Base-by-base conservation (phyloP, 2,113 vertebrate genomes). In the Passer montanus region DNA sequence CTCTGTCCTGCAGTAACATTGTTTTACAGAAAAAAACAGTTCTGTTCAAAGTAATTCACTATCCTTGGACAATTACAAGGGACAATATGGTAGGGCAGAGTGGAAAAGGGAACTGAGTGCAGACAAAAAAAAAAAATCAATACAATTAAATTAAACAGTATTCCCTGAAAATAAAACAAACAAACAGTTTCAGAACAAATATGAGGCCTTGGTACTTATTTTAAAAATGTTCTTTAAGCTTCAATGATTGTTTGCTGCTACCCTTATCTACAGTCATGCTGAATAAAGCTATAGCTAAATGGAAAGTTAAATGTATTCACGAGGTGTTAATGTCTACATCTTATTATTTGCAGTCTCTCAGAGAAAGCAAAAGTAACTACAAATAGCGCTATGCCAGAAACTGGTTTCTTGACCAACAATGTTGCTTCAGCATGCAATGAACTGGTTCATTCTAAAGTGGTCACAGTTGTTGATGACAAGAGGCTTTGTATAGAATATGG, bases 251-350 rank as follows among this genome's bases (percentile, higher is more conserved):
- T 98, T 98, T 98, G 98, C 97, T 98, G 98, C 98, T 98, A 98
- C 97, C 95, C 98, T 98, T 98, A 98, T 98, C 98, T 98, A 98
- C 98, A 98, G 98, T 98, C 99, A 99, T 99, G 98, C 98, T 98
- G 97, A 98, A 97, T 98, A 98, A 98, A 98, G 98, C 98, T 98
- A 98, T 97, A 98, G 97, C 97, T 98, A 98, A 98, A 98, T 98
- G 98, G 97, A 98, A 98, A 98, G 98, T 98, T 98, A 98, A 97
- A 97, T 98, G 98, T 98, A 98, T 97, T 98, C 98, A 98, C 97
- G 96, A 98, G 97, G 98, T 98, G 98, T 98, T 99, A 98, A 98
- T 98, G 98, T 98, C 98, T 98, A 98, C 98, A 98, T 98, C 96
- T 97, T 98, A 98, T 96, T 97, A 97, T 98, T 96, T 98, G 98